phyloP scores from a whole-genome alignment of 1,140 invertebrate genomes.

The Bemisia tabaci region DNA sequence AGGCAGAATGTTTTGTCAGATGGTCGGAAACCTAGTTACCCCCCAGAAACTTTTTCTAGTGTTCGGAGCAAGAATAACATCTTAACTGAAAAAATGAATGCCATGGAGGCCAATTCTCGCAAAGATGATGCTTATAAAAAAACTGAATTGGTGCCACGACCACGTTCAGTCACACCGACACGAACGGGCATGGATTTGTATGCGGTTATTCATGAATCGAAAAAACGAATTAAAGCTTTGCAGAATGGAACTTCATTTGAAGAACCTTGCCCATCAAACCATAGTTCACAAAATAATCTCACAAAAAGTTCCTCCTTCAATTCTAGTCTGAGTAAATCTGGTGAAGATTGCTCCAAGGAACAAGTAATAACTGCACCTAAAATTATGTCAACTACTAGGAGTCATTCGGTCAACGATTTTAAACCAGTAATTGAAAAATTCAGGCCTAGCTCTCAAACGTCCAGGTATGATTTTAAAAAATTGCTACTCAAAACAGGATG shows the following conservation, averaged over 20 bases:
- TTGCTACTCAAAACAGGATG: constrained; percentile 43
- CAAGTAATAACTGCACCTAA: too few relatives aligned
- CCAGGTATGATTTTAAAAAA: constrained; percentile 57
- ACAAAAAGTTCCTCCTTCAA: background rate
- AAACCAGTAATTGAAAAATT: constrained; percentile 2
- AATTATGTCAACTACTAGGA: too few relatives aligned
- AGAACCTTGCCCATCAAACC: background rate
- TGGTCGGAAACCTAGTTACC: background rate
- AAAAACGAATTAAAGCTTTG: constrained; percentile 51
- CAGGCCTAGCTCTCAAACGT: constrained; percentile 21
- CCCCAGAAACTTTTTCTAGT: background rate
- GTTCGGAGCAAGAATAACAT: background rate
- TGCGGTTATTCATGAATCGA: constrained; percentile 61
- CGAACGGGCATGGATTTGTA: constrained; percentile 64
- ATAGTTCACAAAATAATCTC: too few relatives aligned
- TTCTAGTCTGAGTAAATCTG: constrained; percentile 4
- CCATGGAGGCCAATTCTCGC: background rate
- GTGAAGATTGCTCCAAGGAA: too few relatives aligned
- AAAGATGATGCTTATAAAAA: background rate
- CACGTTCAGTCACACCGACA: constrained; percentile 31
- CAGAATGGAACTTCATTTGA: constrained; percentile 5
- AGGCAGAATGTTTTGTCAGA: background rate
- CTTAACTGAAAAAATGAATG: background rate
- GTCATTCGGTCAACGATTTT: constrained; percentile 7
- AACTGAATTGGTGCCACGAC: background rate